Evolutionary conservation across 2,113 vertebrate species (phyloP), one percentile per base, ranked within the genome.

Genomic region (Vidua chalybeata): DNA sequence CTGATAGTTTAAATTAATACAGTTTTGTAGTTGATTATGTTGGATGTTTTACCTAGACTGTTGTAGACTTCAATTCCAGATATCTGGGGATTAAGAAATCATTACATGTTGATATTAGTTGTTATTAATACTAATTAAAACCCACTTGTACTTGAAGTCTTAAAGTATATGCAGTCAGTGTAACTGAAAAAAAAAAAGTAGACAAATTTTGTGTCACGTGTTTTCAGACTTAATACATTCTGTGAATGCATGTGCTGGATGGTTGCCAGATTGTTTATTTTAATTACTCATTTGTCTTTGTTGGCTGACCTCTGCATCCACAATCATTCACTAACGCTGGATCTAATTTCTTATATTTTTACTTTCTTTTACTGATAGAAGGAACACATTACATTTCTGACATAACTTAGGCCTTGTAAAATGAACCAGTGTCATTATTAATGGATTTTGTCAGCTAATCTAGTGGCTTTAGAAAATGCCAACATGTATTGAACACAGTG

Each of bases 271-370:
- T 84, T 81, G 54, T 87, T 91, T 94, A 79, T 86, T 94, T 95
- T 94, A 59, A 79, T 81, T 89, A 89, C 91, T 94, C 19, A 3
- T 58, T 74, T 94, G 67, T 89, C 86, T 87, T 84, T 93, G 22
- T 84, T 96, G 93, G 86, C 92, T 94, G 94, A 94, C 90, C 83
- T 95, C 54, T 91, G 56, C 49, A 75, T 85, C 27, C 58, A 92
- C 55, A 55, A 43, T 95, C 83, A 95, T 92, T 94, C 84, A 89
- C 59, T 81, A 41, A 46, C 0, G 9, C 58, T 96, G 87, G 68
- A 90, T 95, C 83, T 92, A 67, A 41, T 94, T 95, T 88, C 76
- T 95, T 84, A 10, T 30, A 41, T 88, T 95, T 90, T 96, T 94
- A 73, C 64, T 93, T 84, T 89, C 28, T 66, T 93, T 52, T 92